Base-by-base conservation (phyloP, 1,140 invertebrate species). In the Lepidurus packardi region DNA sequence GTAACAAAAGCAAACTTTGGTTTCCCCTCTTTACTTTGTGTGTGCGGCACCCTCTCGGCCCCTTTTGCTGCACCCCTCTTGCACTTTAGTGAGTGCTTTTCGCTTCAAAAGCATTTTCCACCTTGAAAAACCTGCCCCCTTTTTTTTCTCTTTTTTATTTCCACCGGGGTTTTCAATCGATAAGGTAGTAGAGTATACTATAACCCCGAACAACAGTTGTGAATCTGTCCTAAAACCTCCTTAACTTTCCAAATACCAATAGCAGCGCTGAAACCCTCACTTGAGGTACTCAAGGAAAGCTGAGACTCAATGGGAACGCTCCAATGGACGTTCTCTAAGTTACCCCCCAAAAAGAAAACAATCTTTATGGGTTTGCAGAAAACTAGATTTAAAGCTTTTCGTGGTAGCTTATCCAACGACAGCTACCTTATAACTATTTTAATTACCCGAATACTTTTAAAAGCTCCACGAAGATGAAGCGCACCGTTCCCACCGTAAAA, bases 131-230 rank as follows among this genome's bases (percentile, higher is more conserved):
- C 53, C 53, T 65, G 53, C 16, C 13, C 53, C 53, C 53, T 65
- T 65, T 65, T n/a, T 65, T 65, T 65, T 34, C 53, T 21, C 21
- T 65, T 65, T 47, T 47, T 65, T 65, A n/a, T n/a, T 65, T 65
- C 21, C 9, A 21, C 53, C 53, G 21, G 21, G 53, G 53, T 4
- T 65, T 65, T 65, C 53, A 65, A 65, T 65, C 53, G 53, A 65
- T 65, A 65, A 65, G 53, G 53, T 65, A 65, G 53, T n/a, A n/a
- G n/a, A n/a, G n/a, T 65, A 65, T 65, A 65, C 53, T 65, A n/a
- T 65, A 13, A 65, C n/a, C 53, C 53, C 53, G 34, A 34, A 34
- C 3, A 34, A 34, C 2, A 34, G 3, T 34, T 34, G 34, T 34
- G 34, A 34, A 34, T 65, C 53, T 13, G 53, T 65, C 21, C 53